Evolutionary conservation across 1,140 invertebrate species (phyloP), one percentile per base, ranked within the genome.

Genomic region (Musca domestica): DNA sequence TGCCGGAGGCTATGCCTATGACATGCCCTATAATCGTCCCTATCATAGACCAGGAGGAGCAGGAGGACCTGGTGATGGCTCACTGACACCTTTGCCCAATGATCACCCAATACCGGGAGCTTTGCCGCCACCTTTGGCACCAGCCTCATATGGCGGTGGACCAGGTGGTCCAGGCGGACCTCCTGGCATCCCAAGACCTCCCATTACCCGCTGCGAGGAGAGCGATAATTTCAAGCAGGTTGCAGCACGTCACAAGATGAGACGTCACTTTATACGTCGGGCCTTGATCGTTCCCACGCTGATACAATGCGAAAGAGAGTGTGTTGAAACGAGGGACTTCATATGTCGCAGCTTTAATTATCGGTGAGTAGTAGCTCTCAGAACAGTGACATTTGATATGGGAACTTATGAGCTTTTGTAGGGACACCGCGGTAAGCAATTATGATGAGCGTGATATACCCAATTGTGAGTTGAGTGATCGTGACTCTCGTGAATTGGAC

Each of bases 291-390:
- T 89, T 1, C 87, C 90, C 4, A 90, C 89, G 3, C 77, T 95
- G 70, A 85, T 87, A 0, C 88, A 92, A 48, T 95, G 93, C 77
- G 91, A 95, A 77, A 83, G 89, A 66, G 92, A 93, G 78, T 95
- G 94, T 77, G 86, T 89, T 15, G 91, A 94, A 75, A 87, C 89
- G 9, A 85, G 90, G 71, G 93, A 95, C 75, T 95, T 95, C 75
- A 87, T 92, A n/a, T 95, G 94, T 74, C 84, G 90, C 74, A 92
- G 93, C 14, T 95, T 95, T 82, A 95, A 95, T 83, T 95, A 88
- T 83, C 88, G 91, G 78, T 76, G 56, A 69, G 54, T 67, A 6
- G 34, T n/a, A n/a, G n/a, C n/a, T n/a, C n/a, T n/a, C n/a, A n/a
- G 22, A 12, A 41, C 12, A 12, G 10, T 7, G 3, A 49, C 25